Base-by-base conservation (phyloP, 23 tunicate genomes). In the Ciona savignyi region DNA sequence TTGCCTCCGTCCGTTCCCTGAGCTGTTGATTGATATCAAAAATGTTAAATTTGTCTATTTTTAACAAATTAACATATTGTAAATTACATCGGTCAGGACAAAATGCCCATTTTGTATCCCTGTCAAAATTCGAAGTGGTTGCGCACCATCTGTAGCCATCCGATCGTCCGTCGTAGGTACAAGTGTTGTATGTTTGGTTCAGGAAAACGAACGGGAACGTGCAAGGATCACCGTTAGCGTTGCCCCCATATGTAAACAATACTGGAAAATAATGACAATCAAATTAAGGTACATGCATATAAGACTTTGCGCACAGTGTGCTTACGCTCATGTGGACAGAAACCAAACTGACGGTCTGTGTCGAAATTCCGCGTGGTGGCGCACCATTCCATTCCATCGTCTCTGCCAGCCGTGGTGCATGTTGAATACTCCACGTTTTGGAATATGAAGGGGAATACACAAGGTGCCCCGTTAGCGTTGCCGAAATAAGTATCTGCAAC, bases 71-170 rank as follows among this genome's bases (percentile, higher is more conserved):
- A 63, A 23, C n/a, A 25, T 42, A 23, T 23, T 9, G 26, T 49
- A 33, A 71, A 51, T 29, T 67, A 94, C 99, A 89, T 80, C 97
- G 65, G 60, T 76, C 89, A 3, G 99, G 99, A 51, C 99, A 94
- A 56, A 94, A 87, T 4, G 61, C 99, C 86, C 85, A 94, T 60
- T 71, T 80, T 19, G 34, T 27, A 65, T 94, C 94, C 20, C 70
- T 60, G 48, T 87, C 95, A 61, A 60, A 94, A 64, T 75, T 75
- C 0, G 60, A 0, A 1, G 93, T 83, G 2, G 99, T 87, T 15
- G 90, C 78, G 35, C 99, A 94, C 99, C 99, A 94, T n/a, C 86
- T 63, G 71, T 87, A 87, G 0, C 99, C 99, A 70, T 94, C 99
- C 27, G 72, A 29, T 27, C 99, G 48, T 3, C 99, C 99, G 0